These are phyloP conservation scores for Cynaeus angustus DNA, from an alignment of 2,888 invertebrate species.

Conservation along the genomic window DNA sequence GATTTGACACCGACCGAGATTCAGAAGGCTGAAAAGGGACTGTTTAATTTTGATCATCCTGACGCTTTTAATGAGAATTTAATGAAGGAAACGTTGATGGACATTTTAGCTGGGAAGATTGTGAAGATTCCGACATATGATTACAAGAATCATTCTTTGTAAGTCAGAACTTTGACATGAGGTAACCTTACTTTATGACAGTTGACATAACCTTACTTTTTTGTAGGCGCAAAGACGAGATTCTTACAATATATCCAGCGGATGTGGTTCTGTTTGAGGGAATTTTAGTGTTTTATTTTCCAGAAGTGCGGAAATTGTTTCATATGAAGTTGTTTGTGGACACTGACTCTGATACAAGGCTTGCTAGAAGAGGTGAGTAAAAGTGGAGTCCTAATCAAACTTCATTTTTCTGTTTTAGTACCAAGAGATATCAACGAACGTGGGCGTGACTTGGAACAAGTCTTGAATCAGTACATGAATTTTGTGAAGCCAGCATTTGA, in stretches of 20 bases:
- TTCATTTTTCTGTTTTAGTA: slow-evolving; percentile 76
- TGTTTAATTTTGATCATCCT: slow-evolving; percentile 99
- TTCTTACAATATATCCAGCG: slow-evolving; percentile 91
- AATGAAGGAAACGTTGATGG: slow-evolving; percentile 85
- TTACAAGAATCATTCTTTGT: slow-evolving; percentile 93
- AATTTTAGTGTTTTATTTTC: slow-evolving; percentile 98
- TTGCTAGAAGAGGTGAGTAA: slow-evolving; percentile 90
- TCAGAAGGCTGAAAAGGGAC: slow-evolving; percentile 88
- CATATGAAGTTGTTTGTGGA: slow-evolving; percentile 99
- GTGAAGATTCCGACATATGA: slow-evolving; percentile 96
- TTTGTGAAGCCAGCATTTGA: slow-evolving; percentile 99
- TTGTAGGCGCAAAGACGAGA: slow-evolving; percentile 77
- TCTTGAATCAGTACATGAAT: slow-evolving; percentile 96
- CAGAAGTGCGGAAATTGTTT: slow-evolving; percentile 94
- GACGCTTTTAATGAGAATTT: slow-evolving; percentile 95
- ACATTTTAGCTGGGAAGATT: slow-evolving; percentile 88
- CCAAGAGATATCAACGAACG: slow-evolving; percentile 96
- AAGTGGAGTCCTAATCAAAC: slow-evolving; percentile 11
- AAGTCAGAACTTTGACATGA: slow-evolving; percentile 63
- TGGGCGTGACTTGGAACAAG: slow-evolving; percentile 94
- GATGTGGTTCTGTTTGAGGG: slow-evolving; percentile 99
- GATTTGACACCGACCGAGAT: slow-evolving; percentile 88
- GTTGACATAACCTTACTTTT: slow-evolving; percentile 21
- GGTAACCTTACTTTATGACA: not conserved
- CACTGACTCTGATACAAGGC: slow-evolving; percentile 97